Evolutionary conservation across 2,113 vertebrate species (phyloP).

Genomic region (Seriola rivoliana): DNA sequence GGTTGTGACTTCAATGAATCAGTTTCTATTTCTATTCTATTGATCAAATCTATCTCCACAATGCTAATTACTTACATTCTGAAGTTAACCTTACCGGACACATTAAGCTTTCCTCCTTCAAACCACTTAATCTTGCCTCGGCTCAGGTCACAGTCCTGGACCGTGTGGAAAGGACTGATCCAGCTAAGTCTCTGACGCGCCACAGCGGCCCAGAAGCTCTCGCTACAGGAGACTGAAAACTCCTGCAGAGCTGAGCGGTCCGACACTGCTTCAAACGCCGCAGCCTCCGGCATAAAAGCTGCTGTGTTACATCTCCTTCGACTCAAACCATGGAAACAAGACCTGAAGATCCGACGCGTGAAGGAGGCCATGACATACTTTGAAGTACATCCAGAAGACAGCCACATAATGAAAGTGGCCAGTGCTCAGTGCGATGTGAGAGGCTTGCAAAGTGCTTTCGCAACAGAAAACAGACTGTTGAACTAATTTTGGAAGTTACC

Average conservation of each 20-base stretch:
- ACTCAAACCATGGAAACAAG: neutral
- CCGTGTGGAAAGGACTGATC: conserved; percentile 82
- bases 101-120: conserved; percentile 74
- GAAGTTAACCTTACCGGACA: conserved; percentile 65
- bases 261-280: conserved; percentile 67
- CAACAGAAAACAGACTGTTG: neutral
- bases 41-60: neutral
- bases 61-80: neutral
- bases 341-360: conserved; percentile 1
- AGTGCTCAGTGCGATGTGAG: neutral
- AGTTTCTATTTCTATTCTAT: no score
- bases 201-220: conserved; percentile 83
- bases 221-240: conserved; percentile 77
- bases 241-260: conserved; percentile 79
- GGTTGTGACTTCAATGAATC: neutral
- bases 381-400: conserved; percentile 20
- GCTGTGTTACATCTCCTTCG: conserved; percentile 61
- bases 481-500: neutral
- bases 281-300: conserved; percentile 84
- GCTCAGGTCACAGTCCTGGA: conserved; percentile 82
- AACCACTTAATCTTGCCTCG: conserved; percentile 74
- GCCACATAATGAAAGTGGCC: conserved; percentile 45
- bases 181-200: conserved; percentile 83
- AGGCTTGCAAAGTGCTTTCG: conserved; percentile 8
- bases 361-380: neutral